Percentiles rank a stretch among this genome's conserved stretches.
phyloP scores from a whole-genome alignment of 2,113 vertebrate genomes.

The Zapornia atra region DNA sequence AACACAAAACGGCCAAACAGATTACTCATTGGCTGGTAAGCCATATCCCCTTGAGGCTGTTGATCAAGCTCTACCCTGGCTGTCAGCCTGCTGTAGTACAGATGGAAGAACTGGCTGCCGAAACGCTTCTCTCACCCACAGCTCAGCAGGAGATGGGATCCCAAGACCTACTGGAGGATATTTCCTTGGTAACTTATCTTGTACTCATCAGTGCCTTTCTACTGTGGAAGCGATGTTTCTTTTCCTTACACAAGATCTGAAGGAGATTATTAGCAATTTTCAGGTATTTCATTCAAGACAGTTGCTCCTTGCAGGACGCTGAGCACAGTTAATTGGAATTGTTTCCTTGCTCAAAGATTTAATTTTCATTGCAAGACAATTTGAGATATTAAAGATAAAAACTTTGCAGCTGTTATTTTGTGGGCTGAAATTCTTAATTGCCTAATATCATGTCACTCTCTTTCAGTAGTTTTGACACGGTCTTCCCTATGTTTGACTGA shows the following conservation, averaged over 20 bases:
- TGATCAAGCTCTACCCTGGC: constrained; percentile 68
- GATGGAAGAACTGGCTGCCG: constrained; percentile 73
- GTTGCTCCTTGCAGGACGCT: constrained; percentile 17
- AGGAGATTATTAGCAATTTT: constrained; percentile 44
- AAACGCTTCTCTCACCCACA: constrained; percentile 19
- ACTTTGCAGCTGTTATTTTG: not conserved
- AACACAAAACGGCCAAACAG: constrained; percentile 61
- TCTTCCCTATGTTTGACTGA: not conserved
- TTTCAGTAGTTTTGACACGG: not conserved
- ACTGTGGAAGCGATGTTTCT: not conserved
- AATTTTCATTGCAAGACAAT: not conserved
- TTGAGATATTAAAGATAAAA: not conserved
- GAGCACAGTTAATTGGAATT: constrained; percentile 46
- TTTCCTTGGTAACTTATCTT: constrained; percentile 61
- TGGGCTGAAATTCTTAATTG: not conserved
- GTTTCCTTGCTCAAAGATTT: constrained; percentile 35
- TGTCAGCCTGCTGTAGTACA: constrained; percentile 66
- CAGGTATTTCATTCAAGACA: constrained; percentile 29
- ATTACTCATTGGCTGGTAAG: constrained; percentile 75
- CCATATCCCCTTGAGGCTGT: constrained; percentile 36
- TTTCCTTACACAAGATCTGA: constrained; percentile 4
- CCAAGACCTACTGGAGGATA: constrained; percentile 42
- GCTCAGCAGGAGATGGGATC: constrained; percentile 58
- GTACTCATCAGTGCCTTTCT: constrained; percentile 21
- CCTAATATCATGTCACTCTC: not conserved